Percentiles rank a stretch among this genome's conserved stretches.
These are phyloP conservation scores for Grallaria varia DNA, from an alignment of 2,113 vertebrate species.

Conservation along the genomic window DNA sequence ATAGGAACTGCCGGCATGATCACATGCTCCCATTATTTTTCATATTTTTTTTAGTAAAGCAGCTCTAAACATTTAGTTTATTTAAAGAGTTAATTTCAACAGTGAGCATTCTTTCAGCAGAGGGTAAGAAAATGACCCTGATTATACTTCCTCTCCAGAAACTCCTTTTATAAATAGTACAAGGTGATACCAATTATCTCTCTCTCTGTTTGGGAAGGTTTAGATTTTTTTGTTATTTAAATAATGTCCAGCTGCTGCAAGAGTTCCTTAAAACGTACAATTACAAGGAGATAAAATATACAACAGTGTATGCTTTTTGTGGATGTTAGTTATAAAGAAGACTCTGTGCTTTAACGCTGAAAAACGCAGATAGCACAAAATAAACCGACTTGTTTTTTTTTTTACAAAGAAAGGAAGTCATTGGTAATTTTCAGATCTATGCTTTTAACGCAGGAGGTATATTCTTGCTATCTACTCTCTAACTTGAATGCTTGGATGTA, in stretches of 20 bases:
- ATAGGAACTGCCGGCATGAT: background rate
- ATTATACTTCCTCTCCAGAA: background rate
- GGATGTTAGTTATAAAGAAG: background rate
- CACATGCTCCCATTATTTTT: background rate
- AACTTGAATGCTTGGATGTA: background rate
- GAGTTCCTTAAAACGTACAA: background rate
- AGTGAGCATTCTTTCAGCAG: background rate
- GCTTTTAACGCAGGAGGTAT: rapidly evolving
- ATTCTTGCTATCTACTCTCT: background rate
- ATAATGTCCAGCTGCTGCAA: background rate
- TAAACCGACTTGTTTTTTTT: background rate
- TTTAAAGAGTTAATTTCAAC: slow-evolving; percentile 15
- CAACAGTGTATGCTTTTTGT: background rate
- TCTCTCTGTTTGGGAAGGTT: background rate
- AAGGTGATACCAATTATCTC: background rate
- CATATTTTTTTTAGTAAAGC: background rate
- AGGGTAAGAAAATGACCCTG: background rate
- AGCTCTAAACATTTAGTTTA: background rate
- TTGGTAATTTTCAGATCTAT: background rate
- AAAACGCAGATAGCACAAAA: slow-evolving; percentile 26
- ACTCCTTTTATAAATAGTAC: background rate
- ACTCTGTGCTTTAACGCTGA: background rate
- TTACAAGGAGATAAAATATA: background rate
- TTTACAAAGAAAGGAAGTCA: background rate
- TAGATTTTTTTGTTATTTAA: background rate